Base-by-base conservation (phyloP, 2,888 invertebrate genomes). In the Tipula lateralis region DNA sequence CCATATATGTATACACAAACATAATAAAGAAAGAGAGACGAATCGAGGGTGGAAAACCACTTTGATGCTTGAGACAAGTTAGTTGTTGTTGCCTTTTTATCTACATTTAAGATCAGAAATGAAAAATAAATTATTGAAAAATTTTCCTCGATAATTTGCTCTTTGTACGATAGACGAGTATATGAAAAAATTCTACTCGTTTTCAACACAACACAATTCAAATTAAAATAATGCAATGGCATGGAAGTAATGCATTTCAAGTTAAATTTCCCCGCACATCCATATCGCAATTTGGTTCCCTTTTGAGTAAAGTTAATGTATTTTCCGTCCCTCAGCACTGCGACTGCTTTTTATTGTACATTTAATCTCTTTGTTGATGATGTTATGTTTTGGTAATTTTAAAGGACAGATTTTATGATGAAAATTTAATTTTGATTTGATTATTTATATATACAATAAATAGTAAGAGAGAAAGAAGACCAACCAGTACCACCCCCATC, bases 191-290 rank as follows among this genome's bases (percentile, higher is more conserved):
- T 66, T 66, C 66, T 24, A 24, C 24, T 66, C 66, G 24, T 66
- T 66, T 66, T 66, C 24, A 66, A 66, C 66, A 66, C 24, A 66
- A 66, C 66, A 66, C 66, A 66, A 66, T 66, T 66, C 66, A 66
- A 66, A 66, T 66, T 66, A 66, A 66, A 66, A 66, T 66, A 66
- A 24, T 66, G 66, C 66, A 66, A 66, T 66, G 66, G 66, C 66
- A 24, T 24, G 66, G 66, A 66, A 66, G 66, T 66, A 66, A 66
- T 66, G 66, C 66, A 66, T 66, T 66, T 24, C 66, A 66, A 66
- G 66, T 66, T 19, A 9, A 24, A 9, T 66, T 24, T 66, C 24
- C 66, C 66, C 66, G 24, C 66, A 66, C 66, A 66, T 44, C 44
- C 3, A 4, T n/a, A 44, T 44, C 44, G 44, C n/a, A 44, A 16